Evolutionary conservation across 2,888 invertebrate genomes (phyloP).

Genomic region (Eretmocerus hayati): DNA sequence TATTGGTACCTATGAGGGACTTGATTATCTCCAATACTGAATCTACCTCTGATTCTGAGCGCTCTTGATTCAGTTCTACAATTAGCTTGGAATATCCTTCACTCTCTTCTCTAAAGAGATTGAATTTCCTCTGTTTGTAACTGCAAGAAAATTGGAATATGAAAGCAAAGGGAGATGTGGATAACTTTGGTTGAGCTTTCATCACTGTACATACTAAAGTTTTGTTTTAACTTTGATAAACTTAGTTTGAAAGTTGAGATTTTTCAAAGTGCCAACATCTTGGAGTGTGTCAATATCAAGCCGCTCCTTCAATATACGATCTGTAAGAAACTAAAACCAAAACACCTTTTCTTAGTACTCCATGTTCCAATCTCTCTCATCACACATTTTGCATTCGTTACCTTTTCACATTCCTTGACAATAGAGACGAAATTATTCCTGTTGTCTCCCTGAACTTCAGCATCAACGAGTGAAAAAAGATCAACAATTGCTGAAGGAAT

Average conservation of each 20-base stretch:
- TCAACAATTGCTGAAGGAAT: constrained; percentile 79
- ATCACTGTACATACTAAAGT: constrained; percentile 81
- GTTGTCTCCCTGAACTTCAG: constrained; percentile 71
- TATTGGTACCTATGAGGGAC: constrained; percentile 88
- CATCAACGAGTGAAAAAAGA: constrained; percentile 76
- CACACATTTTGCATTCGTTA: constrained; percentile 41
- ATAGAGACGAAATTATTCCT: constrained; percentile 70
- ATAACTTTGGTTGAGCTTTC: constrained; percentile 1
- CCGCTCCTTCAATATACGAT: constrained; percentile 83
- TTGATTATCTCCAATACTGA: constrained; percentile 81
- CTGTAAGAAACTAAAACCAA: constrained; percentile 65
- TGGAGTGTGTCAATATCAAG: constrained; percentile 90
- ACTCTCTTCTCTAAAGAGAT: constrained; percentile 95
- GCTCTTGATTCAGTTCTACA: constrained; percentile 85
- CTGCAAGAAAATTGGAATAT: constrained; percentile 52
- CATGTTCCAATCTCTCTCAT: neutral
- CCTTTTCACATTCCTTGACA: constrained; percentile 73
- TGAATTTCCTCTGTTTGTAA: constrained; percentile 98
- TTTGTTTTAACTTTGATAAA: constrained; percentile 98
- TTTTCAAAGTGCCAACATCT: constrained; percentile 83
- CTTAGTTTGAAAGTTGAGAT: constrained; percentile 85
- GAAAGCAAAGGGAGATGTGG: too few relatives aligned
- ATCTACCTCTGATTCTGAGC: constrained; percentile 55
- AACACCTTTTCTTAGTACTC: neutral
- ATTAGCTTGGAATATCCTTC: constrained; percentile 98